These are phyloP conservation scores for Emmelina monodactyla DNA, from an alignment of 2,888 invertebrate species.

Conservation along the genomic window DNA sequence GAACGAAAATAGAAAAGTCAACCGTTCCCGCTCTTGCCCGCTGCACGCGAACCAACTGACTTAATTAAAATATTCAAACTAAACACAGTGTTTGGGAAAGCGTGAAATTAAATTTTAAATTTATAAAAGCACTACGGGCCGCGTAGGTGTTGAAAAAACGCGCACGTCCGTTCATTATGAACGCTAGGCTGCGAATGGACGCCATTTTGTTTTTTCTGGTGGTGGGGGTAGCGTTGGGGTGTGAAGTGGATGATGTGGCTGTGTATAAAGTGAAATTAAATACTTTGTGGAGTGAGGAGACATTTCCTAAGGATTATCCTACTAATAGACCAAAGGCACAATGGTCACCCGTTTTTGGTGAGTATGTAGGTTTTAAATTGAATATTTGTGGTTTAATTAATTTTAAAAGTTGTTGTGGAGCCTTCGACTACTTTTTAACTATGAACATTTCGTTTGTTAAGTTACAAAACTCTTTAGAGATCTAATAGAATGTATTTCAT, in stretches of 20 bases:
- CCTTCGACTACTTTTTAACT: too few species aligned
- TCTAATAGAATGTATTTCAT: too few species aligned
- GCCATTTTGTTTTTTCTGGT: constrained; percentile 45
- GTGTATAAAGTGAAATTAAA: constrained; percentile 87
- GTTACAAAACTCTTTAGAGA: too few species aligned
- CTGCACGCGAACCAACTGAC: constrained; percentile 35
- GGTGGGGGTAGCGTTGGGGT: constrained; percentile 47
- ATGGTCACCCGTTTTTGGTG: constrained; percentile 91
- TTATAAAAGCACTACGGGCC: constrained; percentile 2
- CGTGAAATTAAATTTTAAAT: constrained; percentile 18
- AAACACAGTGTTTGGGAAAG: constrained; percentile 14
- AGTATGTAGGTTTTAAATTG: too few species aligned
- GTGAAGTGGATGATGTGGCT: constrained; percentile 80
- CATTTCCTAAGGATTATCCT: constrained; percentile 92
- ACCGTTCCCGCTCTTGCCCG: constrained; percentile 37
- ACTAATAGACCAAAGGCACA: constrained; percentile 89
- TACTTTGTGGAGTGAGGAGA: constrained; percentile 86
- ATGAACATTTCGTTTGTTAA: too few species aligned
- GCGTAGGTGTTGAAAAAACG: constrained; percentile 7
- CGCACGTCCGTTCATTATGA: constrained; percentile 33
- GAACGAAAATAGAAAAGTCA: constrained; percentile 61
- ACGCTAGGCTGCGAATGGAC: constrained; percentile 28
- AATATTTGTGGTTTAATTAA: too few species aligned
- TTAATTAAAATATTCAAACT: constrained; percentile 17
- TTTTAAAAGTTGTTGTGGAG: too few species aligned